These are phyloP conservation scores for Hydrochoerus hydrochaeris DNA, from an alignment of 2,113 vertebrate genomes.

Conservation along the genomic window DNA sequence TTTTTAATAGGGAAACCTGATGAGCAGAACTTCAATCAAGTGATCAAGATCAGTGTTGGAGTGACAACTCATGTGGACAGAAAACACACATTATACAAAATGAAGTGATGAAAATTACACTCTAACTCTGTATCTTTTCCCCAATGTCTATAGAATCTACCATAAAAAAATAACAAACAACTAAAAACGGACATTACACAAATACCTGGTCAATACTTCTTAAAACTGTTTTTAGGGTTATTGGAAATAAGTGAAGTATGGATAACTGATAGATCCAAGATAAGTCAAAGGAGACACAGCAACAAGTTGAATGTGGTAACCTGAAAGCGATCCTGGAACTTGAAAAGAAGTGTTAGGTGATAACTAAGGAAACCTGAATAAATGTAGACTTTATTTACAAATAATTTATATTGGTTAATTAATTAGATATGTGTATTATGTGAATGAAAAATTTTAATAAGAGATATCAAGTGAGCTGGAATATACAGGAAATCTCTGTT, in stretches of 20 bases:
- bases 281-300: neutral
- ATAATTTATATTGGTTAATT: neutral
- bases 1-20: neutral
- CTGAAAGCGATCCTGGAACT: neutral
- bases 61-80: neutral
- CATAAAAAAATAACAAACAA: neutral
- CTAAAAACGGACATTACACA: no score
- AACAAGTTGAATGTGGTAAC: neutral
- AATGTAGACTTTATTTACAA: neutral
- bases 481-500: neutral
- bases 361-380: neutral
- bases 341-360: neutral
- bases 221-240: neutral
- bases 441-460: neutral
- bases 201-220: neutral
- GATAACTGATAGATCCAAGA: neutral
- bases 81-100: neutral
- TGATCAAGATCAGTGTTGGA: neutral
- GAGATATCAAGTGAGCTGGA: neutral
- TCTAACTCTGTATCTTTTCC: neutral
- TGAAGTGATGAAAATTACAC: neutral
- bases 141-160: neutral
- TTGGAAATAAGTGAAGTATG: neutral
- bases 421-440: neutral
- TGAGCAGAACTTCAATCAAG: neutral